Evolutionary conservation across 1,140 invertebrate genomes (phyloP).

Genomic region (Tetraneura akinire): DNA sequence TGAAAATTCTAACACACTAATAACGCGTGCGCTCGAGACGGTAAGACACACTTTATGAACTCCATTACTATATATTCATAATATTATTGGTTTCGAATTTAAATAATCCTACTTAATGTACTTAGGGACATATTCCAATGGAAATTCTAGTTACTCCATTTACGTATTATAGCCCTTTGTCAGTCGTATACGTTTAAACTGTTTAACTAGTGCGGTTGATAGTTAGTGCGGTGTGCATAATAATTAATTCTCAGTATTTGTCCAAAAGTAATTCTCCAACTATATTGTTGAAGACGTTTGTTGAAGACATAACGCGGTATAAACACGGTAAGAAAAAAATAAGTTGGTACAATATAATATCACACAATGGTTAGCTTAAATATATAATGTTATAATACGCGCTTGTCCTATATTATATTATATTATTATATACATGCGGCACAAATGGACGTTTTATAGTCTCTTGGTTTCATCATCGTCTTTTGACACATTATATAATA

Average conservation of each 20-base stretch:
- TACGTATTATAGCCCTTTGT: not conserved
- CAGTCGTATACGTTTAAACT: constrained; percentile 5
- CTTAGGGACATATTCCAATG: not conserved
- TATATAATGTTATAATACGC: too few relatives aligned
- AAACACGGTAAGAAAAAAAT: too few relatives aligned
- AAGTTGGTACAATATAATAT: too few relatives aligned
- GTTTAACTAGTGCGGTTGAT: constrained; percentile 10
- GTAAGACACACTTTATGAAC: not conserved
- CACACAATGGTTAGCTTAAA: too few relatives aligned
- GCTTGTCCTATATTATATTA: too few relatives aligned
- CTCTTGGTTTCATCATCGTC: too few relatives aligned
- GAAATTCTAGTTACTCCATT: constrained; percentile 13
- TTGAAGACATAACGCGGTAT: too few relatives aligned
- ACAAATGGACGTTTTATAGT: too few relatives aligned
- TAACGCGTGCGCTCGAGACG: not conserved
- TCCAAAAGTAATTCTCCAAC: not conserved
- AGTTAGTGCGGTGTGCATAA: not conserved
- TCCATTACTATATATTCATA: constrained; percentile 12
- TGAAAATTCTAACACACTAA: not conserved
- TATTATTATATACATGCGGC: too few relatives aligned
- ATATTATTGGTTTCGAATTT: not conserved
- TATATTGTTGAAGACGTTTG: not conserved
- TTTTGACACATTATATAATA: too few relatives aligned
- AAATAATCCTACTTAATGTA: constrained; percentile 32
- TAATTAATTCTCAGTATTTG: constrained; percentile 14